Evolutionary conservation across 2,797 vertebrate species (phyloP).

Genomic region (Adelosebastes latens): DNA sequence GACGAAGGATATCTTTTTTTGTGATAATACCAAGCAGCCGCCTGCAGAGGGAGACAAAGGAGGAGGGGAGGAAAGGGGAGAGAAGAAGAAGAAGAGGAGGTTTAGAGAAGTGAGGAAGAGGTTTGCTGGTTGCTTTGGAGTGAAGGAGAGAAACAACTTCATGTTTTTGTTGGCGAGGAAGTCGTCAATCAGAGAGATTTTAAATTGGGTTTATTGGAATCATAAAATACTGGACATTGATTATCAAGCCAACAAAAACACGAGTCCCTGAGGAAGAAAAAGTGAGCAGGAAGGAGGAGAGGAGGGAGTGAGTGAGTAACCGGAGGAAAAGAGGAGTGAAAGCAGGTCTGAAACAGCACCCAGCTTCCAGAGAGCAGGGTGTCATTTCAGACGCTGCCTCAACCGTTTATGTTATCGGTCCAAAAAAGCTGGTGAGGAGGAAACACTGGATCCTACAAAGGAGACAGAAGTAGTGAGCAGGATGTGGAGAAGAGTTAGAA

Average conservation of each 20-base stretch:
- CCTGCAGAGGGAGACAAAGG: slow-evolving; percentile 82
- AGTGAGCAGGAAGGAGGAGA: slow-evolving; percentile 36
- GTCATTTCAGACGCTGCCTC: slow-evolving; percentile 14
- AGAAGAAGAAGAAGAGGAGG: not conserved
- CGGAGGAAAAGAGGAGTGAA: not conserved
- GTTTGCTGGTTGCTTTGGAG: not conserved
- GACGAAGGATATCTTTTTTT: slow-evolving; percentile 99
- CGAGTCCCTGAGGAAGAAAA: slow-evolving; percentile 41
- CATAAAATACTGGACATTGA: not conserved
- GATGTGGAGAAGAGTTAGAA: slow-evolving; percentile 4
- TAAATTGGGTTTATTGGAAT: not conserved
- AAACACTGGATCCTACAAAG: slow-evolving; percentile 53
- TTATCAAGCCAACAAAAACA: slow-evolving; percentile 70
- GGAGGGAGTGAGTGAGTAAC: slow-evolving; percentile 9
- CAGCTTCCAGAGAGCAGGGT: not conserved
- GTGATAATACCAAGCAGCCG: slow-evolving; percentile 99
- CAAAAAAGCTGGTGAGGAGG: slow-evolving; percentile 22
- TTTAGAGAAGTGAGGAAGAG: slow-evolving; percentile 33
- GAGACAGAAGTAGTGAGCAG: slow-evolving; percentile 36
- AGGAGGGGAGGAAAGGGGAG: not conserved
- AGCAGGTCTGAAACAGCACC: slow-evolving; percentile 46
- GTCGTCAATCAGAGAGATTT: not conserved
- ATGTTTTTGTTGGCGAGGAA: slow-evolving; percentile 64
- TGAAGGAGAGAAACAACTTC: slow-evolving; percentile 11
- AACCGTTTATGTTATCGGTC: not conserved